These are phyloP conservation scores for Macrosiphum euphorbiae DNA, from an alignment of 2,888 invertebrate species.

Conservation along the genomic window DNA sequence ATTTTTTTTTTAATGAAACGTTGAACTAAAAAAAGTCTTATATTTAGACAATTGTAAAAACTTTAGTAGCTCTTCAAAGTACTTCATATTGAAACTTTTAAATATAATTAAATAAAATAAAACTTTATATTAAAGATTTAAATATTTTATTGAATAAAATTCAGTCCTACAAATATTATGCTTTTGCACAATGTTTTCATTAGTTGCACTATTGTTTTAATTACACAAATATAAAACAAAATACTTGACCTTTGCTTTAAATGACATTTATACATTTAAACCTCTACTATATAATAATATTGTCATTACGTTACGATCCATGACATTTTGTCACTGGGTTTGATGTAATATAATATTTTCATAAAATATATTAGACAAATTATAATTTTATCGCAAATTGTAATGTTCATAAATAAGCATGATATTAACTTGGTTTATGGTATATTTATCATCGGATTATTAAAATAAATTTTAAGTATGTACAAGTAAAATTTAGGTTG, in stretches of 20 bases:
- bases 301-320: constrained; percentile 37
- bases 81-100: not conserved
- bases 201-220: constrained; percentile 38
- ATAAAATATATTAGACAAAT: not conserved
- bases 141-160: not conserved
- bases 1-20: not conserved
- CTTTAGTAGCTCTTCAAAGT: not conserved
- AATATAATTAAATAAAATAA: not conserved
- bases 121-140: not conserved
- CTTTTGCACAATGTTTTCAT: constrained; percentile 12
- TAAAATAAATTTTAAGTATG: not conserved
- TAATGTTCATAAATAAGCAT: not conserved
- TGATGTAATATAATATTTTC: not conserved
- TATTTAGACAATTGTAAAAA: not conserved
- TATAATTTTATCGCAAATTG: not conserved
- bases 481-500: not conserved
- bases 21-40: not conserved
- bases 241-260: constrained; percentile 54
- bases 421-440: not conserved
- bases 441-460: not conserved
- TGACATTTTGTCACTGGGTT: constrained; percentile 29
- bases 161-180: not conserved
- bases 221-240: constrained; percentile 33
- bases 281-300: constrained; percentile 40
- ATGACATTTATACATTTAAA: constrained; percentile 48